Evolutionary conservation across 2,113 vertebrate species (phyloP).

Genomic region (Cavia porcellus): DNA sequence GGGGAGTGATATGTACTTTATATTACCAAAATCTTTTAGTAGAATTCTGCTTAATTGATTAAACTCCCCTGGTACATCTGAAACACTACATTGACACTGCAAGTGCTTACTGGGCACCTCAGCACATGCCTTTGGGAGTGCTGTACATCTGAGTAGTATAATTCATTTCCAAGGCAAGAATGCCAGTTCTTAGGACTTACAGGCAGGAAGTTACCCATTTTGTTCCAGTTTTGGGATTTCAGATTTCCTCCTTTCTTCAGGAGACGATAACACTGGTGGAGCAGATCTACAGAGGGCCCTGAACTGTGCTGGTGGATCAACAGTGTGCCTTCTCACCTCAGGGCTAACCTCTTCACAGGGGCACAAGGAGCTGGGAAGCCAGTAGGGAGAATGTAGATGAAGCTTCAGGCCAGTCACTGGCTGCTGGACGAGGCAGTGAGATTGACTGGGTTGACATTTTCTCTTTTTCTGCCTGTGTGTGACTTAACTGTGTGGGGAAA

Average conservation of each 20-base stretch:
- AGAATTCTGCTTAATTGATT: constrained; percentile 1
- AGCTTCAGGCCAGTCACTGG: background rate
- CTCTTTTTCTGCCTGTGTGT: constrained; percentile 46
- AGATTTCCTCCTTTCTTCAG: background rate
- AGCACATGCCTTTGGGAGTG: constrained; percentile 34
- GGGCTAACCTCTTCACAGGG: background rate
- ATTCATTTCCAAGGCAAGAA: constrained; percentile 8
- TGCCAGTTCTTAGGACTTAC: constrained; percentile 18
- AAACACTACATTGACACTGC: constrained; percentile 44
- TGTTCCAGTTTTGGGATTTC: constrained; percentile 30
- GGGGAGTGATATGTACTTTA: constrained; percentile 84
- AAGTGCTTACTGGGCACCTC: constrained; percentile 6
- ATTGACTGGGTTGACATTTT: background rate
- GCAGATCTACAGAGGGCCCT: constrained; percentile 35
- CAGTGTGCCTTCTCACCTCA: background rate
- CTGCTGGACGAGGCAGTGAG: background rate
- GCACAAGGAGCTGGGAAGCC: background rate
- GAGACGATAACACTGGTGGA: background rate
- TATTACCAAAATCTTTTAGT: constrained; percentile 57
- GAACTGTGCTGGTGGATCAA: constrained; percentile 26
- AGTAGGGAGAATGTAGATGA: background rate
- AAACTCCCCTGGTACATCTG: constrained; percentile 31
- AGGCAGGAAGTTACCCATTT: constrained; percentile 39
- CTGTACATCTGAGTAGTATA: background rate
- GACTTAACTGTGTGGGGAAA: constrained; percentile 60